These are phyloP conservation scores for Agriopis leucophaearia DNA, from an alignment of 2,888 invertebrate genomes.

Conservation along the genomic window DNA sequence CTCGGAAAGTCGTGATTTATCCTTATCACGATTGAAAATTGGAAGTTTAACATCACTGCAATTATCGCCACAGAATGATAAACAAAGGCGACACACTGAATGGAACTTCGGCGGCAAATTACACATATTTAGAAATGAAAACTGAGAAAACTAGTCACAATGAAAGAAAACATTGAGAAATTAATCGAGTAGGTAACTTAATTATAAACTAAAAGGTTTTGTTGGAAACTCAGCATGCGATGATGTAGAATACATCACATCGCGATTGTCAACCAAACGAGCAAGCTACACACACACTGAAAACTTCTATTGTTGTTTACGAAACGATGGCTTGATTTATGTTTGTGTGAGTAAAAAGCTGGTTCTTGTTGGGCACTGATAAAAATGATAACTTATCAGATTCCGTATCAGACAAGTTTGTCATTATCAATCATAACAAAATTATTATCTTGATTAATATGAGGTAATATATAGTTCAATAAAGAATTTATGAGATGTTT, in stretches of 20 bases:
- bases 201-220: conserved; percentile 82
- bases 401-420: conserved; percentile 53
- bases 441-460: conserved; percentile 12
- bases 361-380: conserved; percentile 77
- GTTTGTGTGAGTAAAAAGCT: conserved; percentile 68
- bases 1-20: conserved; percentile 89
- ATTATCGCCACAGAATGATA: conserved; percentile 91
- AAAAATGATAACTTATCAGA: conserved; percentile 83
- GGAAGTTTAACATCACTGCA: conserved; percentile 91
- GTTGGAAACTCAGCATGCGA: conserved; percentile 85
- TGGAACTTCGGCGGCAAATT: conserved; percentile 97
- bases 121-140: conserved; percentile 92
- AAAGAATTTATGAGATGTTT: neutral
- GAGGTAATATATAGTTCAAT: neutral
- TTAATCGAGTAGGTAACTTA: conserved; percentile 76
- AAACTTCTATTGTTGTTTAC: conserved; percentile 77
- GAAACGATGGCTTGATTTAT: conserved; percentile 70
- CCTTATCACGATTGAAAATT: conserved; percentile 92
- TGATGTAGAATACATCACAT: conserved; percentile 85
- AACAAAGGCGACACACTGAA: conserved; percentile 97
- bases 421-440: conserved; percentile 44
- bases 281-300: conserved; percentile 83
- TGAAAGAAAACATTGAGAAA: conserved; percentile 85
- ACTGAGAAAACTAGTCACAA: conserved; percentile 82
- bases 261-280: conserved; percentile 86